These are phyloP conservation scores for Acleris emargana DNA, from an alignment of 2,888 invertebrate genomes.

Conservation along the genomic window DNA sequence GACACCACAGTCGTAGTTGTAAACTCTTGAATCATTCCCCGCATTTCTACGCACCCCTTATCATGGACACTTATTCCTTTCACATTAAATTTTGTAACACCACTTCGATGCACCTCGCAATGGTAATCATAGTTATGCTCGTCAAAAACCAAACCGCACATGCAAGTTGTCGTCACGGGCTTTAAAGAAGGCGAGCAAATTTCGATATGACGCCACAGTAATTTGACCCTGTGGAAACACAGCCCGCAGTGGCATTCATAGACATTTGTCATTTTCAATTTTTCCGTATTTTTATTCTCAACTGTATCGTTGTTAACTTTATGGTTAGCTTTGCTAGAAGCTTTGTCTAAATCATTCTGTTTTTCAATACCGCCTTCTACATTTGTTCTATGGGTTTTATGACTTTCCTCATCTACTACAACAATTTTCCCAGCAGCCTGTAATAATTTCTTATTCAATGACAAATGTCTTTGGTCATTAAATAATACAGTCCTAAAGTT, in stretches of 20 bases:
- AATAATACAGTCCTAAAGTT: constrained; percentile 13
- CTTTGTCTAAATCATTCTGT: background rate
- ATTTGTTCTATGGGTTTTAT: too few relatives aligned
- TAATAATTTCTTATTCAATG: constrained; percentile 5
- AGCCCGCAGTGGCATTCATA: constrained; percentile 21
- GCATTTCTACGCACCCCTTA: background rate
- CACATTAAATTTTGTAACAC: constrained; percentile 6
- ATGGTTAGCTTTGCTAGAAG: background rate
- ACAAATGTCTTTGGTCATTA: constrained; percentile 2
- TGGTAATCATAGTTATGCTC: constrained; percentile 12
- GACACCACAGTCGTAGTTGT: background rate
- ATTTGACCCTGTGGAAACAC: constrained; percentile 5
- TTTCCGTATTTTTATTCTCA: too few relatives aligned
- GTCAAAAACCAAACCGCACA: constrained; percentile 22
- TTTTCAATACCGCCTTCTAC: background rate
- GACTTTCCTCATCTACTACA: too few relatives aligned
- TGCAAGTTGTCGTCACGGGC: background rate
- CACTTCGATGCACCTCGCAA: background rate
- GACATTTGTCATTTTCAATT: background rate
- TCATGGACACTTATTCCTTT: constrained; percentile 8
- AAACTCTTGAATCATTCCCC: background rate
- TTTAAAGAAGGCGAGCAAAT: background rate
- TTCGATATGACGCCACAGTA: constrained; percentile 8
- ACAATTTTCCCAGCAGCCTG: background rate
- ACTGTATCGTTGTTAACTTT: background rate